Base-by-base conservation (phyloP, 2,113 vertebrate genomes). In the Sinocyclocheilus grahami region DNA sequence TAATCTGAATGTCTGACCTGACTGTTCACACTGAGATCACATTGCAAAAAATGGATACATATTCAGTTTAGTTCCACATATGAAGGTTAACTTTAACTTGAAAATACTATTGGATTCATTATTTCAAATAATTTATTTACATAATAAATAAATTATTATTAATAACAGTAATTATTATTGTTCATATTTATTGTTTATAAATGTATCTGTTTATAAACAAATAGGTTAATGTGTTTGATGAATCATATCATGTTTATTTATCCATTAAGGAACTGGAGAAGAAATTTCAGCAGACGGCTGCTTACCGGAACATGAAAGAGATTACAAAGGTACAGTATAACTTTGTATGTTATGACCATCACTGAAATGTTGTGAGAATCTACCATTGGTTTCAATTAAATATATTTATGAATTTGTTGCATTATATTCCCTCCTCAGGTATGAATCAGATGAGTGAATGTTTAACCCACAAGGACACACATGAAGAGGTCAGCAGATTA, bases 301-400 rank as follows among this genome's bases (percentile, higher is more conserved):
- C 97, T 0, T 99, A 98, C 85, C 96, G 97, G 82, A 99, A 97
- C 92, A 97, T 99, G 97, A 99, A 98, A 86, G 98, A 95, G 93
- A 82, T 91, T 99, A 90, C 95, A 96, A 62, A 97, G 95, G 98
- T 98, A 90, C 55, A 76, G 51, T 42, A 9, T 42, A 8, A 9
- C 42, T 84, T 75, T 27, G 20, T 39, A 2, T 75, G 6, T 81
- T 14, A 46, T 39, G 37, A 63, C 58, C 5, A 63, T 16, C 30
- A 65, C 5, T 24, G 1, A 60, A 42, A 46, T 46, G 46, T 46
- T 46, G 46, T 46, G 46, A 10, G 58, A 37, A 22, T 1, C 1
- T 63, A 22, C 16, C 13, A 20, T 48, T 62, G 1, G 33, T 39
- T 42, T 10, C 1, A 39, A 10, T 42, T 39, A 37, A 12, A 13